Base-by-base conservation (phyloP, 2,113 vertebrate genomes). In the Cettia cetti region DNA sequence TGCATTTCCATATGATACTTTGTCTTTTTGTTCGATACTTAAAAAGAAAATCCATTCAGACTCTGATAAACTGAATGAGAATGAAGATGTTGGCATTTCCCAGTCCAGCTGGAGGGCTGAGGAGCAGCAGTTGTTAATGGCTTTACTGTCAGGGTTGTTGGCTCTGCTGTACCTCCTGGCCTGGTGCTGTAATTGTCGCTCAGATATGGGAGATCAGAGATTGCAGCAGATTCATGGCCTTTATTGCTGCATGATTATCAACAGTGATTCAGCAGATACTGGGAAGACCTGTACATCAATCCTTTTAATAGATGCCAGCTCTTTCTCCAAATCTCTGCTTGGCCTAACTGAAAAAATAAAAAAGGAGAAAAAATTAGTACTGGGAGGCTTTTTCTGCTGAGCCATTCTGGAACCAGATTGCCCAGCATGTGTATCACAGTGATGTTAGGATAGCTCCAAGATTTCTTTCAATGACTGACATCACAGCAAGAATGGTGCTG, bases 41-140 rank as follows among this genome's bases (percentile, higher is more conserved):
- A 50, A 64, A 61, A 40, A 84, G 65, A 35, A 91, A 92, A 84
- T 54, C 60, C 82, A 11, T 78, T 75, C 37, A 44, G 40, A 26
- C 68, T 75, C 37, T 47, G 57, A 61, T 61, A 35, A 6, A 37
- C 17, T 17, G 82, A 78, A 84, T 64, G 65, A 64, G 79, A 81
- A 89, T 68, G 74, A 64, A 78, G 92, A 35, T 59, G 23, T 31
- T 89, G 94, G 83, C 84, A 89, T 96, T 89, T 96, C 72, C 72
- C 28, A 42, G 56, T 59, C 15, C 60, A 68, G 72, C 68, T 83
- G 72, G 69, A 84, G 89, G 89, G 65, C 57, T 90, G 72, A 59
- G 40, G 84, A 80, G 23, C 75, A 72, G 87, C 24, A 77, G 54
- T 20, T 88, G 33, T 94, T 93, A 70, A 92, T 93, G 80, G 64